These are phyloP conservation scores for Lithobius niger DNA, from an alignment of 1,140 invertebrate genomes.

Conservation along the genomic window DNA sequence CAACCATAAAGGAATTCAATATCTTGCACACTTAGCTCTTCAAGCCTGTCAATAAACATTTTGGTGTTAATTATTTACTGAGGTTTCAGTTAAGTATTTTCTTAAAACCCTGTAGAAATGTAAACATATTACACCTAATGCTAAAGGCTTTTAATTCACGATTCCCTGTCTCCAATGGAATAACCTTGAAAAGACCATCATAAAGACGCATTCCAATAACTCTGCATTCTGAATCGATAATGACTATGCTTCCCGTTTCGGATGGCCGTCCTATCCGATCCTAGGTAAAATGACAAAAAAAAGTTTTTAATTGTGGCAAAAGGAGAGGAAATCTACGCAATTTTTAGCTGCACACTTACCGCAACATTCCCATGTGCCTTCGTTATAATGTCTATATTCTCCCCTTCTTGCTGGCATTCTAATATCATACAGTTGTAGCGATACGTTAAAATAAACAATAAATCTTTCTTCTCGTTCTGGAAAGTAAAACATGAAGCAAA, in stretches of 20 bases:
- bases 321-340: not conserved
- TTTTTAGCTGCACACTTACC: slow-evolving; percentile 27
- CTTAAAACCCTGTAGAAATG: not conserved
- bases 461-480: slow-evolving; percentile 82
- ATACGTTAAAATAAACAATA: slow-evolving; percentile 83
- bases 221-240: slow-evolving; percentile 88
- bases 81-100: not conserved
- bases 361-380: slow-evolving; percentile 92
- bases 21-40: slow-evolving; percentile 88
- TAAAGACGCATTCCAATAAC: slow-evolving; percentile 90
- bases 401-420: slow-evolving; percentile 65
- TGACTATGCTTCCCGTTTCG: slow-evolving; percentile 42
- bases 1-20: slow-evolving; percentile 92
- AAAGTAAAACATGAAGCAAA: too few species aligned
- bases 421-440: slow-evolving; percentile 95
- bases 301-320: not conserved
- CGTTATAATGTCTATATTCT: slow-evolving; percentile 81
- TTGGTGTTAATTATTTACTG: not conserved
- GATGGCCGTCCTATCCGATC: slow-evolving; percentile 36
- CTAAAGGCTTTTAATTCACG: slow-evolving; percentile 87
- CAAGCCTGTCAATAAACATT: slow-evolving; percentile 52
- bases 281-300: slow-evolving; percentile 18
- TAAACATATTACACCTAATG: slow-evolving; percentile 56
- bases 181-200: slow-evolving; percentile 95
- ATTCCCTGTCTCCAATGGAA: slow-evolving; percentile 82